Base-by-base conservation (phyloP, 2,113 vertebrate species). In the Salvelinus fontinalis region DNA sequence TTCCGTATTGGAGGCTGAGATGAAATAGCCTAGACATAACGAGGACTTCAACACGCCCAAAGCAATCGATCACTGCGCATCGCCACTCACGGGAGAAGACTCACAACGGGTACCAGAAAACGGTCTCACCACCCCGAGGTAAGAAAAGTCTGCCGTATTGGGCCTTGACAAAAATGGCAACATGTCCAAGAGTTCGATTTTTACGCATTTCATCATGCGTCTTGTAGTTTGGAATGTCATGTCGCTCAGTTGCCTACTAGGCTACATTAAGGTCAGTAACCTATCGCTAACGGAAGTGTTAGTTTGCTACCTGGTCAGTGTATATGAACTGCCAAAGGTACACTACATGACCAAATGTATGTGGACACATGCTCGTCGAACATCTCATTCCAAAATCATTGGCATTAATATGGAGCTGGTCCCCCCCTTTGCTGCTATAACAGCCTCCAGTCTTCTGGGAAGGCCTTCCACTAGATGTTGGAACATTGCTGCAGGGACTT, bases 61-160 rank as follows among this genome's bases (percentile, higher is more conserved):
- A 27, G 0, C 54, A 4, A 54, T 70, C 8, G 67, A 22, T 65
- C 71, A 79, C 34, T 70, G 73, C 80, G 86, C 75, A 75, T 73
- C 82, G 75, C 78, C 14, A 18, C 51, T 54, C 51, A 5, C 51
- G 3, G 39, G 65, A 70, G 59, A 62, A 62, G n/a, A 22, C n/a
- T 9, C 59, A 62, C 18, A 34, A 4, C 75, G 78, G 51, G 59
- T 75, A 13, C 76, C 5, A 62, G 71, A 80, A 51, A 12, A 14
- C 71, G 13, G 18, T 62, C 31, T 24, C 57, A 0, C 59, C 31
- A 27, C 20, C 54, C 31, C 5, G 20, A 73, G 71, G 71, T 62
- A 73, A 49, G 59, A 59, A 24, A 7, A n/a, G 59, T 22, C 59
- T 22, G 59, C n/a, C 59, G n/a, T 22, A 62, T 22, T n/a, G 5